phyloP scores from a whole-genome alignment of 2,888 invertebrate species.

The Dynastes maya region DNA sequence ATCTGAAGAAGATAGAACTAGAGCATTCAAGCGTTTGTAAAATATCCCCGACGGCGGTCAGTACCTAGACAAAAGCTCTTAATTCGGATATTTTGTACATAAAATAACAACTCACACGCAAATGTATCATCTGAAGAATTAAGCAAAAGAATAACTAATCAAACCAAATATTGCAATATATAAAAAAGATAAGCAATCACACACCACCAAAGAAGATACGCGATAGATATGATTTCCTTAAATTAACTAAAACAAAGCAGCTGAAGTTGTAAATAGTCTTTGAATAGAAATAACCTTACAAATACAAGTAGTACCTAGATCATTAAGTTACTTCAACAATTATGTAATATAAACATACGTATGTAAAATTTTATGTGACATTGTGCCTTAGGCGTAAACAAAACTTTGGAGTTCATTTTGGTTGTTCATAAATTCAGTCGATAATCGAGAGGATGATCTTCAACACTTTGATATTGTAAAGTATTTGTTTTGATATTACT shows the following conservation, averaged over 20 bases:
- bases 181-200: too few relatives aligned
- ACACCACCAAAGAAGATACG: too few relatives aligned
- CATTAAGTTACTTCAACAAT: slow-evolving; percentile 8
- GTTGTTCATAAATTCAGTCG: neutral
- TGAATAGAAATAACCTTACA: neutral
- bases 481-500: slow-evolving; percentile 21
- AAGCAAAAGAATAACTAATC: neutral
- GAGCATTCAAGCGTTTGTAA: slow-evolving; percentile 59
- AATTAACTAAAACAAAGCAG: neutral
- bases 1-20: slow-evolving; percentile 66
- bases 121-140: neutral
- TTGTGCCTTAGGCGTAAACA: slow-evolving; percentile 16
- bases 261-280: slow-evolving; percentile 1
- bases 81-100: neutral
- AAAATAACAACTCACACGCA: neutral
- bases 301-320: neutral
- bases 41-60: slow-evolving; percentile 56
- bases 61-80: slow-evolving; percentile 53
- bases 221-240: neutral
- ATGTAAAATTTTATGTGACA: neutral
- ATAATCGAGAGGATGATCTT: slow-evolving; percentile 19
- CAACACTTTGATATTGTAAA: neutral
- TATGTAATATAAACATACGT: neutral
- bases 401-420: neutral
- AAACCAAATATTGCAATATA: too few relatives aligned